Base-by-base conservation (phyloP, 2,113 vertebrate genomes). In the Alosa alosa region DNA sequence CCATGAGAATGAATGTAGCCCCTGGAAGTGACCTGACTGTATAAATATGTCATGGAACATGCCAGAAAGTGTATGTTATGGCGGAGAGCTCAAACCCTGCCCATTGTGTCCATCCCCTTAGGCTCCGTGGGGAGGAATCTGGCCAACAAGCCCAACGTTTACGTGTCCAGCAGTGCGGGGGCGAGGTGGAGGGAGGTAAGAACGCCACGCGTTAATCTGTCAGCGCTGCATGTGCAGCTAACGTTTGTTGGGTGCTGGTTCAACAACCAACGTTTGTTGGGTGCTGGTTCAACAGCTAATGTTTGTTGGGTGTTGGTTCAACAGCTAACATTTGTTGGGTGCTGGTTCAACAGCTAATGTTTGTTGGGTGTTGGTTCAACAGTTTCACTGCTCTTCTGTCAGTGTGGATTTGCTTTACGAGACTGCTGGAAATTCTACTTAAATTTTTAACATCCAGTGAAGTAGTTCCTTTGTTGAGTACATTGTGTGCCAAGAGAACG, bases 131-230 rank as follows among this genome's bases (percentile, higher is more conserved):
- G 98, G 81, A 98, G 94, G 92, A 98, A 96, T 92, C 92, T 99
- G 94, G 96, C 97, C 4, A 97, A 95, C 93, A 99, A 99, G 93
- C 97, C 97, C 41, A 99, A 99, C 0, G 97, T 99, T 75, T 99
- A 99, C 1, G 88, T 99, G 83, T 99, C 98, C 0, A 99, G 97
- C 94, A 99, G 97, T 0, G 97, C 97, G 0, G 98, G 98, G 75
- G 97, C 96, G 13, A 89, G 96, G 81, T 99, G 98, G 98, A 96
- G 95, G 92, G 98, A 99, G 97, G 98, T 99, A 90, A 96, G 94
- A 90, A 41, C 20, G 10, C 9, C n/a, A 1, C 60, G 7, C n/a
- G n/a, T 68, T 68, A 68, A 1, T 31, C 60, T 2, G n/a, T 31
- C 60, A 25, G 25, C 6, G 60, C 60, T 15, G 13, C 36, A 17